phyloP scores from a whole-genome alignment of 2,113 vertebrate genomes.

The Jaculus jaculus region DNA sequence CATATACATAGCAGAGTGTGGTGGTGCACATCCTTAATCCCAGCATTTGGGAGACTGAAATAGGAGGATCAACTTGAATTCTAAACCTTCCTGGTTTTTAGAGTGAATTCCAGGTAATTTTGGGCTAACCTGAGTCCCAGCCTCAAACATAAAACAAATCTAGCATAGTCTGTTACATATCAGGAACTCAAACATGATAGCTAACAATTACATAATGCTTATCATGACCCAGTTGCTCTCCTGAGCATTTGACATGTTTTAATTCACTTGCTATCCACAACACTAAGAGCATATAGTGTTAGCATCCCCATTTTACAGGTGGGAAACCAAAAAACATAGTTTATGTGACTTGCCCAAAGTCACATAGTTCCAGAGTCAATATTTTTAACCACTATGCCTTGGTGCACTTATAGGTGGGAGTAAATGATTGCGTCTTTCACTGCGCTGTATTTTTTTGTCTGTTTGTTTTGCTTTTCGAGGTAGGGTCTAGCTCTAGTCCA shows the following conservation, averaged over 20 bases:
- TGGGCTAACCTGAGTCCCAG: too few relatives aligned
- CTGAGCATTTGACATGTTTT: not conserved
- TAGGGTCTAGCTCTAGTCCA: too few relatives aligned
- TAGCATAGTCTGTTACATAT: not conserved
- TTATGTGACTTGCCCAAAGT: not conserved
- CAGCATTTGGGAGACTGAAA: too few relatives aligned
- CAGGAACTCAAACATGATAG: not conserved
- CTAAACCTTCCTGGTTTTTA: too few relatives aligned
- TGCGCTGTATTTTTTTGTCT: too few relatives aligned
- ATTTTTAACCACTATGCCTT: not conserved
- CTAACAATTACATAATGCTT: not conserved
- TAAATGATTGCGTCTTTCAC: not conserved
- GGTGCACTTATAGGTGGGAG: not conserved
- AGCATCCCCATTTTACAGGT: not conserved
- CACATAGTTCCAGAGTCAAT: not conserved
- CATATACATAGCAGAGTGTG: not conserved
- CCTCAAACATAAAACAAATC: not conserved
- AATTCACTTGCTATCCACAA: constrained; percentile 31
- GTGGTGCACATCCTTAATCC: too few relatives aligned
- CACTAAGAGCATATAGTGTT: not conserved
- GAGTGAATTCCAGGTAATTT: too few relatives aligned
- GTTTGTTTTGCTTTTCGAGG: too few relatives aligned
- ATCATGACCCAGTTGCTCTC: not conserved
- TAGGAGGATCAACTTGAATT: too few relatives aligned
- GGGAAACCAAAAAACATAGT: not conserved